Conservation (phyloP, 1,140 invertebrate species). For the Plectrocnemia conspersa region DNA sequence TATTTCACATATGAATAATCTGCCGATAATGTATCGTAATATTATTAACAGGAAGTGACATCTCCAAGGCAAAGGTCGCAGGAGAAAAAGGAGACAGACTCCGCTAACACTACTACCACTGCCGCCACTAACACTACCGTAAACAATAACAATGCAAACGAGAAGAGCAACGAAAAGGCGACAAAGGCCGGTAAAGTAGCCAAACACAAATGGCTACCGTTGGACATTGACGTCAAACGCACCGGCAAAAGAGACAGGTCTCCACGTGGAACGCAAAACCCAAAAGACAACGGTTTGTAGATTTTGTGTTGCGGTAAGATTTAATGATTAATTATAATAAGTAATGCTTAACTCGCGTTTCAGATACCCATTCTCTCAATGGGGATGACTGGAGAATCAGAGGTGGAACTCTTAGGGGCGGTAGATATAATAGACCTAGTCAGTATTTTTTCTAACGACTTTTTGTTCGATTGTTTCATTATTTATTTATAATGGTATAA, state of each 20-base stretch:
- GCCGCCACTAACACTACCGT: neutral
- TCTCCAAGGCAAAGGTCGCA: slow-evolving; percentile 18
- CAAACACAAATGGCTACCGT: slow-evolving; percentile 28
- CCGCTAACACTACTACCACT: too few species aligned
- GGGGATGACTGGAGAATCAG: slow-evolving; percentile 29
- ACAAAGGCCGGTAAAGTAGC: slow-evolving; percentile 13
- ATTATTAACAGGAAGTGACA: slow-evolving; percentile 8
- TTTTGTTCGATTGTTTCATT: neutral
- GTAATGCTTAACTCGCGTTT: slow-evolving; percentile 9
- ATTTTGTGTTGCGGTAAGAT: too few species aligned
- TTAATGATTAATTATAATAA: neutral
- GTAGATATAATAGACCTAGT: slow-evolving; percentile 27
- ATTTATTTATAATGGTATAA: neutral
- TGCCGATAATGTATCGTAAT: neutral
- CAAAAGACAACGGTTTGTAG: slow-evolving; percentile 3
- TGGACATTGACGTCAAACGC: slow-evolving; percentile 27
- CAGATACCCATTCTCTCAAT: slow-evolving; percentile 31
- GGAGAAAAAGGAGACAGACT: slow-evolving; percentile 18
- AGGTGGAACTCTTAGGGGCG: slow-evolving; percentile 10
- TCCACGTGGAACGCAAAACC: slow-evolving; percentile 11
- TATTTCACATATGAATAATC: neutral
- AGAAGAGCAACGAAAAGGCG: neutral
- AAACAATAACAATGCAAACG: slow-evolving; percentile 11
- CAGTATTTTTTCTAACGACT: neutral
- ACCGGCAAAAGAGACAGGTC: slow-evolving; percentile 25